Evolutionary conservation across 2,113 vertebrate genomes (phyloP).

Genomic region (Laticauda laticaudata): DNA sequence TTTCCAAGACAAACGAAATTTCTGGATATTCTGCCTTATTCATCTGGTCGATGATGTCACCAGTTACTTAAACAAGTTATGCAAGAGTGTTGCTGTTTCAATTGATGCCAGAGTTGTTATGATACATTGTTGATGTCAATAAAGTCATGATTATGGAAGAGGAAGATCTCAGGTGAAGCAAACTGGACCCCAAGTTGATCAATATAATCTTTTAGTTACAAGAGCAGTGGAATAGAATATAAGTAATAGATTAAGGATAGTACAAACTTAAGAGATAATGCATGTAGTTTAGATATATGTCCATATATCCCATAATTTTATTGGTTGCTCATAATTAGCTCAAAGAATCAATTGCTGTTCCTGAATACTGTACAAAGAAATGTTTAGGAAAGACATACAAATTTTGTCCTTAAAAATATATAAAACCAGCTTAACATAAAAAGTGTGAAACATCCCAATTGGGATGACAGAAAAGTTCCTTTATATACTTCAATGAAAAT

Average conservation of each 20-base stretch:
- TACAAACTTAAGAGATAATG: background rate
- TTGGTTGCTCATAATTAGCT: no score
- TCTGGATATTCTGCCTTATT: background rate
- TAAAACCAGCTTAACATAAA: background rate
- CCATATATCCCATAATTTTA: background rate
- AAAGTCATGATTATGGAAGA: background rate
- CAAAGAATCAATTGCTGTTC: background rate
- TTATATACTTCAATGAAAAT: background rate
- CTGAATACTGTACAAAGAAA: background rate
- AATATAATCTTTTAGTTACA: background rate
- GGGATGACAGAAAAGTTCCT: background rate
- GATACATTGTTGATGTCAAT: background rate
- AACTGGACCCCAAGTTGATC: background rate
- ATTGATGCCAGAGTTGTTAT: background rate
- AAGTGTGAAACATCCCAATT: background rate
- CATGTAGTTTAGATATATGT: background rate
- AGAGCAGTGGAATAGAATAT: background rate
- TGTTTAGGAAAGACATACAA: background rate
- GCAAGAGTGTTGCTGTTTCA: background rate
- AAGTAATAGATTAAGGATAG: background rate
- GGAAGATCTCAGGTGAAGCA: background rate
- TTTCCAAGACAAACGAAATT: background rate
- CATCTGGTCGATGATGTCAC: background rate
- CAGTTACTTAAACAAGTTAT: conserved; percentile 10
- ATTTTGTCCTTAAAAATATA: background rate